Percentiles rank a stretch among this genome's conserved stretches.
These are phyloP conservation scores for Macroglossus sobrinus DNA, from an alignment of 2,113 vertebrate genomes.

Conservation along the genomic window DNA sequence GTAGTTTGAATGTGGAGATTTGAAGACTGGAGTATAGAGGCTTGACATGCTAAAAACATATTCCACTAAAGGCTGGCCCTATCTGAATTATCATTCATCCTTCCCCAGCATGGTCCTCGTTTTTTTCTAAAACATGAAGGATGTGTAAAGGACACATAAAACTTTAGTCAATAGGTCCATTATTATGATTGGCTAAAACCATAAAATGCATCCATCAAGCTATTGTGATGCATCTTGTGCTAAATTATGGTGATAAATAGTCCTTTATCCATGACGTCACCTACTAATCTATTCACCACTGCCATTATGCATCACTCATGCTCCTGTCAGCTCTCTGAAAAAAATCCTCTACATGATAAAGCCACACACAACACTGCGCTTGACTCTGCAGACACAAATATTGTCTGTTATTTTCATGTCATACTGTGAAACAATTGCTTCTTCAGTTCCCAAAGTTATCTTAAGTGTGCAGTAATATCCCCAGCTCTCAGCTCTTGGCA, in stretches of 20 bases:
- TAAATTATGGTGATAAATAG: conserved; percentile 87
- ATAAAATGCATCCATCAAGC: conserved; percentile 87
- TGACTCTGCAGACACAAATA: conserved; percentile 76
- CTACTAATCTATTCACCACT: conserved; percentile 82
- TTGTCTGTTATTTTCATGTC: conserved; percentile 79
- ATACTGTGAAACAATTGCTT: conserved; percentile 82
- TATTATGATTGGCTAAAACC: conserved; percentile 88
- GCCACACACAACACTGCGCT: conserved; percentile 65
- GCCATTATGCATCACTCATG: conserved; percentile 82
- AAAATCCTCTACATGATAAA: conserved; percentile 63
- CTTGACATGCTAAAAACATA: conserved; percentile 45
- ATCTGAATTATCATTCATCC: conserved; percentile 68
- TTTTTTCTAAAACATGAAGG: conserved; percentile 76
- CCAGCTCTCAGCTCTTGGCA: conserved; percentile 77
- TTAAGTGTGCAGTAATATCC: conserved; percentile 78
- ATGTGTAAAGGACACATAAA: conserved; percentile 83
- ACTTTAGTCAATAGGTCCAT: conserved; percentile 86
- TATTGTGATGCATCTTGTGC: conserved; percentile 82
- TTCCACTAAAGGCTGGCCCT: conserved; percentile 42
- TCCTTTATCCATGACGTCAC: conserved; percentile 83
- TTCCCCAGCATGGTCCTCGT: conserved; percentile 58
- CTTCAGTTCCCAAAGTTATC: conserved; percentile 77
- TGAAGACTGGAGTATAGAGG: conserved; percentile 28
- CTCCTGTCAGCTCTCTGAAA: conserved; percentile 73
- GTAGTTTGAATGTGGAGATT: conserved; percentile 39